These are phyloP conservation scores for Calypte anna DNA, from an alignment of 2,113 vertebrate species.

Conservation along the genomic window DNA sequence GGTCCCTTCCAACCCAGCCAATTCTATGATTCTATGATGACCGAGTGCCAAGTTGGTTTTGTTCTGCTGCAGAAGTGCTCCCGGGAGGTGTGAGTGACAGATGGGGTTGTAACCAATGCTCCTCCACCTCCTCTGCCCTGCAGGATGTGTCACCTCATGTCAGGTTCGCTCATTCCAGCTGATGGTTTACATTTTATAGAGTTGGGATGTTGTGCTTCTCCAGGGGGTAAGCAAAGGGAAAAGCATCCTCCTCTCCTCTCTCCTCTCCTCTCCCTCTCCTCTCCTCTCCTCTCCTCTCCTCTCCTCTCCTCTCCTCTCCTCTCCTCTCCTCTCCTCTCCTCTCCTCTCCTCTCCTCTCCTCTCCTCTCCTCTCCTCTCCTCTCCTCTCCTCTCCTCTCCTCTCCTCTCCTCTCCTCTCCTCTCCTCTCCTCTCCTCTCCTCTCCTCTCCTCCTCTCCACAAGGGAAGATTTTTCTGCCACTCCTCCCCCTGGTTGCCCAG, in stretches of 20 bases:
- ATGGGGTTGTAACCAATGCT: neutral
- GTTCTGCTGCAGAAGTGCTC: too few species aligned
- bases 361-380: too few species aligned
- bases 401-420: too few species aligned
- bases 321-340: too few species aligned
- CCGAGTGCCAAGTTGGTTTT: neutral
- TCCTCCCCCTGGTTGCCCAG: neutral
- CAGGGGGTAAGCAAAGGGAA: neutral
- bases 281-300: too few species aligned
- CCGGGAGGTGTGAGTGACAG: rapidly evolving
- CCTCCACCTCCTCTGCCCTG: neutral
- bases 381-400: too few species aligned
- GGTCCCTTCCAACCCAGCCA: too few species aligned
- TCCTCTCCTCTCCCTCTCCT: too few species aligned
- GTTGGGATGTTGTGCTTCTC: neutral
- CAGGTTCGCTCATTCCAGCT: neutral
- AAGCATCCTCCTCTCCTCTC: neutral
- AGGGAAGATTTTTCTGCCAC: neutral
- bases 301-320: too few species aligned
- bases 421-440: too few species aligned
- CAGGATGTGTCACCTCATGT: neutral
- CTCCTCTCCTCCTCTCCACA: rapidly evolving
- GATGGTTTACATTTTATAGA: neutral
- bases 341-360: too few species aligned
- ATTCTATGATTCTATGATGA: too few species aligned